Evolutionary conservation across 2,888 invertebrate species (phyloP), one percentile per base, ranked within the genome.

Genomic region (Drosophila fulvimacula): DNA sequence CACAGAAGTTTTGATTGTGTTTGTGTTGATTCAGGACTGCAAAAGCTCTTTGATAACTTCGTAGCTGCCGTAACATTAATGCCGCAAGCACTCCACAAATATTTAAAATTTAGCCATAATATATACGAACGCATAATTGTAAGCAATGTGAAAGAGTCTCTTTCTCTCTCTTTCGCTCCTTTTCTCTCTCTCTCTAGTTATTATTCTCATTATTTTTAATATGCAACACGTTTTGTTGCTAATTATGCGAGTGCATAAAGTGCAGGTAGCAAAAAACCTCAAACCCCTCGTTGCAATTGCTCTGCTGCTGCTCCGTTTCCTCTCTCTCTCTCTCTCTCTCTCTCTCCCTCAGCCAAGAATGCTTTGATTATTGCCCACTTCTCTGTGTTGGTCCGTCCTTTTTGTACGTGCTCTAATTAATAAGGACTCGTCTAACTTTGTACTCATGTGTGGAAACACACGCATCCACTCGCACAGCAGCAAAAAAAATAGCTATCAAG

Each of bases 371-470:
- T 82, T 82, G 69, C 67, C 57, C 57, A 53, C 34, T 57, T 63
- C 55, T 41, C 46, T 41, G 36, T 62, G 64, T 61, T 62, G 62
- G 69, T 48, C 38, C 38, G 38, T 49, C 30, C 41, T 58, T 41
- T 71, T 44, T 63, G 79, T 72, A 76, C 79, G 84, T 84, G 88
- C 69, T 73, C 69, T 79, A 89, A 87, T 84, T 89, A 89, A 84
- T 82, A 85, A 56, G 63, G 49, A 68, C 72, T 65, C 84, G 64
- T 69, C 30, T 62, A 65, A 73, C 38, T 60, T 63, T 63, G 21
- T 21, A 39, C 78, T 53, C 49, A 57, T 62, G 52, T 55, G 32
- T 58, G 24, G 7, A 34, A 44, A 66, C 68, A 64, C 34, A 53
- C 44, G 17, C 19, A 38, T 19, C 17, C 17, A 17, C 46, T 11